Base-by-base conservation (phyloP, 2,888 invertebrate species). In the Plusia festucae region DNA sequence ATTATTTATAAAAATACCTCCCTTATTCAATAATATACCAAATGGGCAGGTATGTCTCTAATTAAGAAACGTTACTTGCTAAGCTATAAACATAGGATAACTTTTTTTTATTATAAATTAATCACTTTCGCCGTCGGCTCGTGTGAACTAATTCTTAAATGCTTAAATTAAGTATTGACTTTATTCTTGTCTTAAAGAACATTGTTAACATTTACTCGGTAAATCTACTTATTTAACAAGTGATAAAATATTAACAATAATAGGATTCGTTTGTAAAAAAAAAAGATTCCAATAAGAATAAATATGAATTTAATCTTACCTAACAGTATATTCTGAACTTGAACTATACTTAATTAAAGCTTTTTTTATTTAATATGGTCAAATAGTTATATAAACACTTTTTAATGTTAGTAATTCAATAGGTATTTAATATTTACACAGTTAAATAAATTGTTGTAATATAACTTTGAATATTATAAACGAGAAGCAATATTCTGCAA, bases 91-190 rank as follows among this genome's bases (percentile, higher is more conserved):
- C 11, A 44, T 32, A 54, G 49, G 20, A 9, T 56, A 68, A 65
- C 30, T 60, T 60, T 49, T 59, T 60, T 57, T 57, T 58, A 24
- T 44, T 20, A 60, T 40, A 62, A 61, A 59, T 61, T 54, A 27
- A 52, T 60, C 60, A 79, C 79, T 78, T 78, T 79, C 79, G 71
- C 80, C 79, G 79, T 79, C 79, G 79, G 79, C 32, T 63, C 68
- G 53, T 55, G 56, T 62, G 64, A 62, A 56, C 60, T 65, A 40
- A 54, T 68, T 69, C 63, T 64, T 64, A 67, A 66, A 70, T 59
- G 27, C 56, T 65, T n/a, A 56, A 53, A 30, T 62, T 58, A 64
- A 49, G 18, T 40, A 20, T 8, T 55, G n/a, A 44, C 16, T n/a
- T 16, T 16, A 44, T 27, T 27, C 16, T 9, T 46, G 18, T 18